Evolutionary conservation across 2,797 vertebrate species (phyloP).

Genomic region (Malurus splendens): DNA sequence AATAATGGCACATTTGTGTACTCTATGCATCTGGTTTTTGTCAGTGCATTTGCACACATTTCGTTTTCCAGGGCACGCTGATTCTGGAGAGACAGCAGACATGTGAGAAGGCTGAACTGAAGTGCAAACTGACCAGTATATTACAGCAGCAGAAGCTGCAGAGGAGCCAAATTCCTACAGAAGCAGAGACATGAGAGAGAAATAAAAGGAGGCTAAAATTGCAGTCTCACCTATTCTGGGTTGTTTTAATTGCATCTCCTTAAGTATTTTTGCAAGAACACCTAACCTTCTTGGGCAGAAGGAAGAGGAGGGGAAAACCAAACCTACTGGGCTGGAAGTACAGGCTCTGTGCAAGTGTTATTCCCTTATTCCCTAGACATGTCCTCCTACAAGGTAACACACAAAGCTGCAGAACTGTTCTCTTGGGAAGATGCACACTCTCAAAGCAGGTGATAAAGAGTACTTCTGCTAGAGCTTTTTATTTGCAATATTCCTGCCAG

Average conservation of each 20-base stretch:
- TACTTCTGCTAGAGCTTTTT: neutral
- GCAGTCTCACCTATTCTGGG: neutral
- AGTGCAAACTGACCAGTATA: neutral
- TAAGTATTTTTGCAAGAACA: neutral
- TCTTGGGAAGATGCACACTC: neutral
- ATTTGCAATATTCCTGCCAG: neutral
- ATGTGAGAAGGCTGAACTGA: neutral
- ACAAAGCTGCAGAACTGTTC: neutral
- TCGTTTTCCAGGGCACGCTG: neutral
- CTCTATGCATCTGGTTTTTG: neutral
- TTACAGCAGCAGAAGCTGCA: neutral
- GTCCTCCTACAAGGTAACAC: neutral
- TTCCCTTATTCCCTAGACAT: neutral
- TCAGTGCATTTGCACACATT: neutral
- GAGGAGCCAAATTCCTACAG: neutral
- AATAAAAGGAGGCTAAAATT: neutral
- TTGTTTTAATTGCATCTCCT: neutral
- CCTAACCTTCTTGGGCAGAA: neutral
- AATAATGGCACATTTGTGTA: neutral
- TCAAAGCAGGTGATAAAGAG: neutral
- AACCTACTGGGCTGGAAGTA: neutral
- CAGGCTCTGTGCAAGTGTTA: neutral
- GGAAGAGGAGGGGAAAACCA: neutral
- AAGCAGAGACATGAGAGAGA: neutral
- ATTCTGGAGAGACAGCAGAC: neutral